A percentile compares a stretch with the other conserved stretches of the same genome.
These are phyloP conservation scores for Hylia prasina DNA, from an alignment of 2,113 vertebrate genomes.

Conservation along the genomic window DNA sequence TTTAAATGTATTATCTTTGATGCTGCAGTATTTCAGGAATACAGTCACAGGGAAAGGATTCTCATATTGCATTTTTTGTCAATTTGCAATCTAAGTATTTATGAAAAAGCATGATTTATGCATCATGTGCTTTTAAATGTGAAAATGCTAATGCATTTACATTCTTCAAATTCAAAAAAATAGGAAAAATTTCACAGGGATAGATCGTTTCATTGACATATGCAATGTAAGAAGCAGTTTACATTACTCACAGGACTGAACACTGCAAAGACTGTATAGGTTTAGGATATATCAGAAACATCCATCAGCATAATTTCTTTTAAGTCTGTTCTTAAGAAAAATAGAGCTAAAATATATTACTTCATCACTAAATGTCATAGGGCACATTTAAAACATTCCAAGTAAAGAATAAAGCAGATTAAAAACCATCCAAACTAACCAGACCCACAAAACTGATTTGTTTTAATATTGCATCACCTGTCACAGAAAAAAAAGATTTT, in stretches of 20 bases:
- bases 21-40: conserved; percentile 40
- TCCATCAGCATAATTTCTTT: neutral
- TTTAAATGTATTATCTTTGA: neutral
- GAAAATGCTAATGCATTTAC: neutral
- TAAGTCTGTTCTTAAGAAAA: neutral
- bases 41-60: neutral
- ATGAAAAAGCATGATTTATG: neutral
- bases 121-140: conserved; percentile 8
- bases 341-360: neutral
- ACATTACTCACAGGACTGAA: conserved; percentile 5
- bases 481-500: neutral
- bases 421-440: neutral
- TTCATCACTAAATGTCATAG: neutral
- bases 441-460: neutral
- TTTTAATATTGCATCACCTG: neutral
- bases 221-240: conserved; percentile 2
- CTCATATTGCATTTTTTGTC: conserved; percentile 19
- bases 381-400: neutral
- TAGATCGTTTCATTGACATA: conserved; percentile 18
- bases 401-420: neutral
- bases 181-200: neutral
- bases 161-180: neutral
- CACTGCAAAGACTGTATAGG: neutral
- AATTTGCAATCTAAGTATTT: conserved; percentile 42
- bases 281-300: neutral